Evolutionary conservation across 2,888 invertebrate species (phyloP).

Genomic region (Gasteruption jaculator): DNA sequence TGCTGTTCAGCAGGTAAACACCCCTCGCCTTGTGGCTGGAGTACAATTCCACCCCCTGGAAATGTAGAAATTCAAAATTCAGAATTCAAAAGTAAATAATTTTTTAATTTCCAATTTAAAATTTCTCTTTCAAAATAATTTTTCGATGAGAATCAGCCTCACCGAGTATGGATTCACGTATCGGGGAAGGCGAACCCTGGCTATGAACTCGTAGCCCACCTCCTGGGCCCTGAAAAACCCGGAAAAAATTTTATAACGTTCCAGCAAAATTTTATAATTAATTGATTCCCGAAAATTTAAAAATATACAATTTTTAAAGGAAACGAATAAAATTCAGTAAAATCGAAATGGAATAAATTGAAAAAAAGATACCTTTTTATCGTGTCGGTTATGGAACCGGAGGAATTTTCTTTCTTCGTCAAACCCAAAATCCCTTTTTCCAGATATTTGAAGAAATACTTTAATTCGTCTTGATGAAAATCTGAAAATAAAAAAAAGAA

Average conservation of each 20-base stretch:
- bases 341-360: not conserved
- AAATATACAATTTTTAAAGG: too few relatives aligned
- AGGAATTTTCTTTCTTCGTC: slow-evolving; percentile 58
- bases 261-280: too few relatives aligned
- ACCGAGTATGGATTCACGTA: slow-evolving; percentile 65
- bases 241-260: too few relatives aligned
- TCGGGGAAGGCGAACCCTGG: slow-evolving; percentile 62
- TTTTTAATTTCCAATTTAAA: slow-evolving; percentile 8
- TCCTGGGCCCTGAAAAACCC: slow-evolving; percentile 46
- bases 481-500: too few relatives aligned
- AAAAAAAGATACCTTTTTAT: slow-evolving; percentile 52
- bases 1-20: slow-evolving; percentile 60
- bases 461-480: slow-evolving; percentile 61
- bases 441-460: slow-evolving; percentile 65
- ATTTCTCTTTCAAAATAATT: slow-evolving; percentile 5
- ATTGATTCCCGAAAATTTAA: too few relatives aligned
- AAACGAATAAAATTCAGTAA: slow-evolving; percentile 1
- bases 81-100: not conserved
- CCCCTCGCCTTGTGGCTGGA: slow-evolving; percentile 70
- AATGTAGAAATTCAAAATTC: slow-evolving; percentile 17
- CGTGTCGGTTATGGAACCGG: slow-evolving; percentile 65
- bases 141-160: slow-evolving; percentile 28
- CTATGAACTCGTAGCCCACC: slow-evolving; percentile 43
- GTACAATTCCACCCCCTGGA: slow-evolving; percentile 69
- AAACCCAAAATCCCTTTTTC: slow-evolving; percentile 67